Percentiles rank a stretch among this genome's conserved stretches.
These are phyloP conservation scores for Eriosoma lanigerum DNA, from an alignment of 1,140 invertebrate genomes.

Conservation along the genomic window DNA sequence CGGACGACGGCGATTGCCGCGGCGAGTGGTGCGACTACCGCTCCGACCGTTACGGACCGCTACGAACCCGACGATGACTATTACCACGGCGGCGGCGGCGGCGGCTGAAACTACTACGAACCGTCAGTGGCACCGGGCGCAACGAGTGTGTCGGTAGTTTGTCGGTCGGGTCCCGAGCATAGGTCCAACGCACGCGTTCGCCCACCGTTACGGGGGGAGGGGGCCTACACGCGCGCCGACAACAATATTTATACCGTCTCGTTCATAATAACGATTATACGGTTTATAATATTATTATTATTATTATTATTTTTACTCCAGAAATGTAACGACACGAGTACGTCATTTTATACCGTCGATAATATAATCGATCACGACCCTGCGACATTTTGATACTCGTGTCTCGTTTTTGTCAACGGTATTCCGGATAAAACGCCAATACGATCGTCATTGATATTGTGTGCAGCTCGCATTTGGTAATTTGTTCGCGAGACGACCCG, in stretches of 20 bases:
- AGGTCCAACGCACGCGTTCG: conserved; percentile 35
- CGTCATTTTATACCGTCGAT: no score
- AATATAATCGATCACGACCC: no score
- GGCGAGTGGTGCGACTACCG: not conserved
- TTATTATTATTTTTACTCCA: no score
- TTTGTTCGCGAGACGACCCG: no score
- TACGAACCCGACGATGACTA: not conserved
- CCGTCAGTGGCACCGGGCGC: conserved; percentile 53
- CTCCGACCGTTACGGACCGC: no score
- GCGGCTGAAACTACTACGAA: conserved; percentile 57
- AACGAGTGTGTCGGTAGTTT: conserved; percentile 52
- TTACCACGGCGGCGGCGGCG: conserved; percentile 12
- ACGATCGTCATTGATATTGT: no score
- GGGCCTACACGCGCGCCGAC: conserved; percentile 15
- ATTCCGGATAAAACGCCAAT: no score
- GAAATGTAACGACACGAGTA: no score
- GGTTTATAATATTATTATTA: no score
- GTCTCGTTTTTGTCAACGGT: no score
- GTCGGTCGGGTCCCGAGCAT: conserved; percentile 1
- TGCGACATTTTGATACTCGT: no score
- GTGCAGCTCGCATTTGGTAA: no score
- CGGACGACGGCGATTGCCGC: not conserved
- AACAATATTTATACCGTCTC: not conserved
- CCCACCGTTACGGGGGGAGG: conserved; percentile 1
- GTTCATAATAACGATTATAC: not conserved